phyloP scores from a whole-genome alignment of 2,888 invertebrate species.

The Ectobius pallidus region DNA sequence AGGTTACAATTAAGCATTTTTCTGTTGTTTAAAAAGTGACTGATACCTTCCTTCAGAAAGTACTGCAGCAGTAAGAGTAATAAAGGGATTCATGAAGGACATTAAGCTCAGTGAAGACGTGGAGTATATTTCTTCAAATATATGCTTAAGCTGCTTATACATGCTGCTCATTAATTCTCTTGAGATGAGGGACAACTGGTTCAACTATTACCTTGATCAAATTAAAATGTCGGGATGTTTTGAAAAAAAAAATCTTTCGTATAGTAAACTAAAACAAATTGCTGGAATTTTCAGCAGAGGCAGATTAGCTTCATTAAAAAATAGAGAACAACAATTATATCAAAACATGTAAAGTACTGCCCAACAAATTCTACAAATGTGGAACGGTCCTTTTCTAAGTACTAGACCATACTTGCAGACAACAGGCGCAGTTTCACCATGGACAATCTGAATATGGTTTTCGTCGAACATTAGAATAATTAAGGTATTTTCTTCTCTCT shows the following conservation, averaged over 20 bases:
- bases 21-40: not conserved
- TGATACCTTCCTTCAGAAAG: not conserved
- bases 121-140: not conserved
- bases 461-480: not conserved
- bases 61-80: not conserved
- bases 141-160: not conserved
- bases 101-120: not conserved
- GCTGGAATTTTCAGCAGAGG: no score
- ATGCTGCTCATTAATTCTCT: not conserved
- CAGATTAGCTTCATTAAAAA: not conserved
- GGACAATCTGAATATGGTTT: not conserved
- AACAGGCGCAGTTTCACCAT: not conserved
- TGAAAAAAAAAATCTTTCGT: not conserved
- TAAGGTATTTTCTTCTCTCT: not conserved
- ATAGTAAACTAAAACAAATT: no score
- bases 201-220: no score
- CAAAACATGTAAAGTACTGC: conserved; percentile 9
- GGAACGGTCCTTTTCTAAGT: not conserved
- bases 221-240: no score
- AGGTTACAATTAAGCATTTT: not conserved
- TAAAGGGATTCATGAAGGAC: not conserved
- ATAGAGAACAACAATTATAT: conserved; percentile 5
- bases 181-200: no score
- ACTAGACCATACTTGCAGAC: not conserved
- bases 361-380: not conserved